Evolutionary conservation across 2,797 vertebrate genomes (phyloP).

Genomic region (Sebastes vulpes): DNA sequence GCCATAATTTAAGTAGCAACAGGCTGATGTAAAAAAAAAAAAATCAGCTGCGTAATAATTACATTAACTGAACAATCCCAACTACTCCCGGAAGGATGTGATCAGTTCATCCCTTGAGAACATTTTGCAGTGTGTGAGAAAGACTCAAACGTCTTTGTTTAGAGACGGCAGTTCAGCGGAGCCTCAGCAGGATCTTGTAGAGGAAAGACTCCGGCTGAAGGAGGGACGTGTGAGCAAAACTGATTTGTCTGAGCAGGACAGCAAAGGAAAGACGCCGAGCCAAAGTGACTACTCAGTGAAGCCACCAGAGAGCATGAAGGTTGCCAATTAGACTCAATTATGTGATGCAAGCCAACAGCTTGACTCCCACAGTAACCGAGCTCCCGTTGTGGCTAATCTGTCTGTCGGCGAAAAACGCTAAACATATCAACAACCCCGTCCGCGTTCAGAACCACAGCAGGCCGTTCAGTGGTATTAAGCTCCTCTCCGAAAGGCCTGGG

Average conservation of each 20-base stretch:
- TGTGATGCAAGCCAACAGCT: slow-evolving; percentile 40
- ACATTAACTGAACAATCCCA: not conserved
- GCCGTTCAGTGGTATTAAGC: slow-evolving; percentile 41
- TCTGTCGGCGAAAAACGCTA: slow-evolving; percentile 16
- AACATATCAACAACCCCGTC: slow-evolving; percentile 43
- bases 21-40: not conserved
- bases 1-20: not conserved
- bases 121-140: not conserved
- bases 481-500: slow-evolving; percentile 36
- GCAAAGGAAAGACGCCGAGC: slow-evolving; percentile 6
- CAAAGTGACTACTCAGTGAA: slow-evolving; percentile 17
- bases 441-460: slow-evolving; percentile 35
- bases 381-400: slow-evolving; percentile 41
- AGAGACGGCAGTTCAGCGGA: not conserved
- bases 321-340: slow-evolving; percentile 69
- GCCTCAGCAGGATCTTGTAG: not conserved
- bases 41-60: not conserved
- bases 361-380: slow-evolving; percentile 31
- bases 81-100: not conserved
- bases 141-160: not conserved
- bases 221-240: slow-evolving; percentile 2
- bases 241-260: slow-evolving; percentile 10
- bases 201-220: not conserved
- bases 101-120: not conserved
- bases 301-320: slow-evolving; percentile 41